Conservation (phyloP, 1,140 invertebrate genomes). For the Leguminivora glycinivorella region DNA sequence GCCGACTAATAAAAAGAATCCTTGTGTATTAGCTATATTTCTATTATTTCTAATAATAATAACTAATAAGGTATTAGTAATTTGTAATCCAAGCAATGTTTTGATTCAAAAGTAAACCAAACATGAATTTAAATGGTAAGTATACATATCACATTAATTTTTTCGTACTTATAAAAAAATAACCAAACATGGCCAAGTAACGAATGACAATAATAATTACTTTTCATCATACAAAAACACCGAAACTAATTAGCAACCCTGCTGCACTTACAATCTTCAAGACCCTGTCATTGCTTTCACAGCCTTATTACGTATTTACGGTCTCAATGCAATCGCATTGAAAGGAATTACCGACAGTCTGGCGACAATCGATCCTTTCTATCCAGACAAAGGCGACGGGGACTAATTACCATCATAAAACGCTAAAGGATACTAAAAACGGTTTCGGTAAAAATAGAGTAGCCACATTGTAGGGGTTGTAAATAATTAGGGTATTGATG, state of each 20-base stretch:
- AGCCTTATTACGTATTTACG: slow-evolving; percentile 11
- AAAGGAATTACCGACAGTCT: slow-evolving; percentile 44
- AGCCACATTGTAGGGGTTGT: slow-evolving; percentile 51
- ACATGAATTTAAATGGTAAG: too few species aligned
- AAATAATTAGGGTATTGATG: slow-evolving; percentile 46
- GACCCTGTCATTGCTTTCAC: neutral
- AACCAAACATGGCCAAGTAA: neutral
- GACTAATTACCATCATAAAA: slow-evolving; percentile 58
- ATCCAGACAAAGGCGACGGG: slow-evolving; percentile 36
- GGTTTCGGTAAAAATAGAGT: slow-evolving; percentile 46
- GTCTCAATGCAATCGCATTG: slow-evolving; percentile 26
- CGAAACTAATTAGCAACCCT: neutral
- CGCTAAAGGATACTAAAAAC: slow-evolving; percentile 45
- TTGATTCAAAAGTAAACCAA: too few species aligned
- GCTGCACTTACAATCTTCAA: neutral
- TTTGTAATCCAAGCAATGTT: too few species aligned
- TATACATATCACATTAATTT: too few species aligned
- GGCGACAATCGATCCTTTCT: slow-evolving; percentile 36
- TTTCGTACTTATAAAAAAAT: too few species aligned
- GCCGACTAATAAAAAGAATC: too few species aligned
- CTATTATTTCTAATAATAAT: too few species aligned
- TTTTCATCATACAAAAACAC: neutral
- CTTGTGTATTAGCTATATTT: too few species aligned
- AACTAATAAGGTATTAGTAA: too few species aligned
- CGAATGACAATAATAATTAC: neutral